A percentile compares a stretch with the other conserved stretches of the same genome.
Evolutionary conservation across 1,140 invertebrate species (phyloP).

Genomic region (Drosophila sp.): DNA sequence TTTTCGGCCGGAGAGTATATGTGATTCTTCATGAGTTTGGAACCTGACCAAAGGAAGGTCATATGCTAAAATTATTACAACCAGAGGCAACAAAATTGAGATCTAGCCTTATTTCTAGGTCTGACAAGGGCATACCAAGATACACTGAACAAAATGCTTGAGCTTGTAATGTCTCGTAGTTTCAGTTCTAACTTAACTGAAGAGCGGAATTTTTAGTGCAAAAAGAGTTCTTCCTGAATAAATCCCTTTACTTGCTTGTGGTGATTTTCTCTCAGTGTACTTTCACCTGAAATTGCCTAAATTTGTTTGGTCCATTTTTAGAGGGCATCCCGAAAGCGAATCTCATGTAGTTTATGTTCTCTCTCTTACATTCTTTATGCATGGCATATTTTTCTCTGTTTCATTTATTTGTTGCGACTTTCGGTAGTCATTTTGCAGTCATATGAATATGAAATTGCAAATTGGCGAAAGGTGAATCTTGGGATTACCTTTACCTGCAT

Average conservation of each 20-base stretch:
- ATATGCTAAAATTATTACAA: not conserved
- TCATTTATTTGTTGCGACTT: conserved; percentile 52
- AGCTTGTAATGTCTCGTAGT: no score
- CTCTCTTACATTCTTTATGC: conserved; percentile 26
- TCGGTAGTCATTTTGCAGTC: conserved; percentile 52
- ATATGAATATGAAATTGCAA: conserved; percentile 66
- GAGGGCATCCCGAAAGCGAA: not conserved
- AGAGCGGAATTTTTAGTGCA: no score
- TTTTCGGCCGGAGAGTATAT: not conserved
- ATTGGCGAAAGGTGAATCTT: conserved; percentile 7
- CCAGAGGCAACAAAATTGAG: not conserved
- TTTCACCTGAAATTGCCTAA: not conserved
- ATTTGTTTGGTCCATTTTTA: not conserved
- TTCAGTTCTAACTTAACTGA: no score
- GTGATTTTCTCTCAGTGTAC: not conserved
- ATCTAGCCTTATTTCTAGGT: not conserved
- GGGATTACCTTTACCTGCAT: conserved; percentile 43
- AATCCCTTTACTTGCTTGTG: no score
- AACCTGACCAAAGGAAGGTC: not conserved
- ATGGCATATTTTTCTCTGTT: conserved; percentile 31
- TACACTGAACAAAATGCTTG: no score
- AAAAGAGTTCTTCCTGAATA: no score
- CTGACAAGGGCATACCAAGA: not conserved
- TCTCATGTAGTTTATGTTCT: conserved; percentile 25
- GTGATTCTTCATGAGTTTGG: not conserved